These are phyloP conservation scores for Sylvietta virens DNA, from an alignment of 2,113 vertebrate species.

Conservation along the genomic window DNA sequence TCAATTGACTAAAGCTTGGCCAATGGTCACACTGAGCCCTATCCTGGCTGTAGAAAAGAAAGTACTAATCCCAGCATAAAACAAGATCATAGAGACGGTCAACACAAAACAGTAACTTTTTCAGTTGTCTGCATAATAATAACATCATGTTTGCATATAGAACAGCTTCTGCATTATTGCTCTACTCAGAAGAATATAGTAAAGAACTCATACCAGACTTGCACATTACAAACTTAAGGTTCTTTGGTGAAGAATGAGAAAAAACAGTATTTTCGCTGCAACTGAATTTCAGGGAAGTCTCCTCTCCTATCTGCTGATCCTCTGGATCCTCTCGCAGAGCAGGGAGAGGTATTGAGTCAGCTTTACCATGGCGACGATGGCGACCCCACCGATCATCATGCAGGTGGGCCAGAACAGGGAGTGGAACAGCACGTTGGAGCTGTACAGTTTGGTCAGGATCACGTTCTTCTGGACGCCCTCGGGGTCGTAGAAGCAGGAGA, in stretches of 20 bases:
- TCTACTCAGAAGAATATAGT: conserved; percentile 78
- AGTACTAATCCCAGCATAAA: conserved; percentile 61
- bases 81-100: conserved; percentile 50
- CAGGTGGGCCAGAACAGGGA: conserved; percentile 92
- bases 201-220: conserved; percentile 78
- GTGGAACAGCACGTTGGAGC: conserved; percentile 82
- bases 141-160: conserved; percentile 80
- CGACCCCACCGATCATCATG: conserved; percentile 82
- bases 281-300: conserved; percentile 10
- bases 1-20: conserved; percentile 44
- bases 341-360: conserved; percentile 94
- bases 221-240: conserved; percentile 85
- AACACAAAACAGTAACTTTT: conserved; percentile 58
- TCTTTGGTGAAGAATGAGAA: conserved; percentile 85
- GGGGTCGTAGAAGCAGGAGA: conserved; percentile 85
- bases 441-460: conserved; percentile 88
- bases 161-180: conserved; percentile 83
- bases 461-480: conserved; percentile 80
- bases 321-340: conserved; percentile 83
- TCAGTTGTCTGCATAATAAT: conserved; percentile 70
- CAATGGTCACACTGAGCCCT: conserved; percentile 63
- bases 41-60: conserved; percentile 52
- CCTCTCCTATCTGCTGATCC: conserved; percentile 83
- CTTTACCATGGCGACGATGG: conserved; percentile 92
- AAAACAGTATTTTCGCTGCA: conserved; percentile 76